Base-by-base conservation (phyloP, 2,888 invertebrate genomes). In the Drosophila anomelani region DNA sequence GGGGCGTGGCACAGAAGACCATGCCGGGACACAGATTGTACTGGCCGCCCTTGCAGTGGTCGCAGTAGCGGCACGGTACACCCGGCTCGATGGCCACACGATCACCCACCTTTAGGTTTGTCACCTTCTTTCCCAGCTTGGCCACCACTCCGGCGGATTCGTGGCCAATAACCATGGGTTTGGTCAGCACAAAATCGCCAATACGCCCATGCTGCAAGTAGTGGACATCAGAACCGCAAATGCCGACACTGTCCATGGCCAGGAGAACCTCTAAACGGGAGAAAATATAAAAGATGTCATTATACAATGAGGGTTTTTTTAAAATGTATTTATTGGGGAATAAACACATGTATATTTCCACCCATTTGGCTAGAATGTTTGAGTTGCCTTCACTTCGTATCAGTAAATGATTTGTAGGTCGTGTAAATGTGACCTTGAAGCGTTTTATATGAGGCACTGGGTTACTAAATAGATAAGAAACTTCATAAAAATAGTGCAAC, bases 191-290 rank as follows among this genome's bases (percentile, higher is more conserved):
- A 91, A 98, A 98, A 90, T 96, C 95, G 0, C 97, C 98, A 90
- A 98, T 98, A 23, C 94, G 92, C 13, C 98, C 99, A 76, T 95
- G 93, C 39, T 95, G 95, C 93, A 97, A 95, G 93, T 98, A 99
- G 92, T 98, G 98, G 8, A 99, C 97, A 93, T 99, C 99, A 0
- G 96, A 96, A 1, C 99, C 99, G 92, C 99, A 99, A 88, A 99
- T 99, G n/a, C 99, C 99, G 44, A 99, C 98, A 79, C 96, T 95
- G 90, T 96, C 96, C 96, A 98, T 98, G 79, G 95, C 94, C 15
- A 98, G 92, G 8, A 98, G 94, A 7, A 92, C 92, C 70, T 92
- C 92, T 92, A 32, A 23, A 12, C 0, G 55, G 4, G n/a, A 15
- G 7, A 13, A 36, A 34, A 32, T 4, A 3, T 12, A 36, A 26